A percentile compares a stretch with the other conserved stretches of the same genome.
phyloP scores from a whole-genome alignment of 2,113 vertebrate genomes.

The Menura novaehollandiae region DNA sequence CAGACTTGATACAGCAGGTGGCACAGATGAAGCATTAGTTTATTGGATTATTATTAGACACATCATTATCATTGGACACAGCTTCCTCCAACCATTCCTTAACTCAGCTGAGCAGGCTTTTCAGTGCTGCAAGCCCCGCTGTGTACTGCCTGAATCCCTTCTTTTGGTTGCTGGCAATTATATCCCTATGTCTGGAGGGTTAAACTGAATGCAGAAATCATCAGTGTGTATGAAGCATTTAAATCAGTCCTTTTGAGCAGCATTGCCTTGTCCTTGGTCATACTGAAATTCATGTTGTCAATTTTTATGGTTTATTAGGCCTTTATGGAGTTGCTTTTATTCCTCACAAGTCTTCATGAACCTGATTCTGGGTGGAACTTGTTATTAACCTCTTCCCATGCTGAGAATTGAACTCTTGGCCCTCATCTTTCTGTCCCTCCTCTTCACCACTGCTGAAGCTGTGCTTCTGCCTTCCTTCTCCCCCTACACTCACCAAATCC shows the following conservation, averaged over 20 bases:
- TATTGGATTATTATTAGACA: not conserved
- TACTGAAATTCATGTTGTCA: not conserved
- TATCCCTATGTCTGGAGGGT: not conserved
- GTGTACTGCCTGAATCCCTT: not conserved
- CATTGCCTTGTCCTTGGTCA: not conserved
- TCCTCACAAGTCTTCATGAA: not conserved
- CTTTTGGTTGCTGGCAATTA: not conserved
- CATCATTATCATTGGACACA: not conserved
- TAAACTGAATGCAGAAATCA: not conserved
- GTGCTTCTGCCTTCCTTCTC: not conserved
- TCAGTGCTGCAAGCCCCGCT: not conserved
- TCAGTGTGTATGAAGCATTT: not conserved
- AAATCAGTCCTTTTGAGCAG: not conserved
- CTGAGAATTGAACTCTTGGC: not conserved
- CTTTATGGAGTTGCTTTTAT: not conserved
- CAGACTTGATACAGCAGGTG: not conserved
- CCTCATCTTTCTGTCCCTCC: not conserved
- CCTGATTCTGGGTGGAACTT: not conserved
- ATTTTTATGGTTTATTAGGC: not conserved
- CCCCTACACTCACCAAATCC: not conserved
- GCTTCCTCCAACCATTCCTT: not conserved
- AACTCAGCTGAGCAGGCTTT: not conserved
- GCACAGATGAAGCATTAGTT: not conserved
- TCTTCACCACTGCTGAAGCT: not conserved
- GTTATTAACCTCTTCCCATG: slow-evolving; percentile 24